These are phyloP conservation scores for Cynocephalus volans DNA, from an alignment of 2,113 vertebrate genomes.

Conservation along the genomic window DNA sequence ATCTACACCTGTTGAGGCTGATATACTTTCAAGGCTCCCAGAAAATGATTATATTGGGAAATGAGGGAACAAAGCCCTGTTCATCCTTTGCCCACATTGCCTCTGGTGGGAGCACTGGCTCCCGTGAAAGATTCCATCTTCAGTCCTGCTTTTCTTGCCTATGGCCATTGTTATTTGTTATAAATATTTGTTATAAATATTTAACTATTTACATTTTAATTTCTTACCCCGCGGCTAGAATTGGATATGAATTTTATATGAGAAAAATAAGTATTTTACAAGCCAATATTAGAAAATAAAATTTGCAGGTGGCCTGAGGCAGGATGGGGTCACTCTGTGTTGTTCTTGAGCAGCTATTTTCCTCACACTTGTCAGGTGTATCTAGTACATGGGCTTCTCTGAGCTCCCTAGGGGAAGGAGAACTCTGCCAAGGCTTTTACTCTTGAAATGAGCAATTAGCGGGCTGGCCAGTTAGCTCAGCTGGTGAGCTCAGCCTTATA, in stretches of 20 bases:
- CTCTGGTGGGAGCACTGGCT: not conserved
- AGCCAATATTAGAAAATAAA: not conserved
- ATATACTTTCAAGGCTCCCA: not conserved
- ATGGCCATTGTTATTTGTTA: not conserved
- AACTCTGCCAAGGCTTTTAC: not conserved
- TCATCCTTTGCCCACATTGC: not conserved
- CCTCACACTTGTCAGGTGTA: not conserved
- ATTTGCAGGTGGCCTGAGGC: not conserved
- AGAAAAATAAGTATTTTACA: conserved; percentile 44
- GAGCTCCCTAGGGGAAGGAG: not conserved
- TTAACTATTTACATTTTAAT: not conserved
- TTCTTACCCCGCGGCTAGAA: not conserved
- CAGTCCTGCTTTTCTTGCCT: not conserved
- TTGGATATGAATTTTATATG: not conserved
- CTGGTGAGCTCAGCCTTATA: no score
- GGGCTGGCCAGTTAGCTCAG: no score
- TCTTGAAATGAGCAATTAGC: not conserved
- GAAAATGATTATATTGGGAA: not conserved
- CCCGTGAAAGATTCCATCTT: not conserved
- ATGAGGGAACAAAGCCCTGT: not conserved
- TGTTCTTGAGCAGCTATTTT: not conserved
- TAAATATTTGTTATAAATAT: not conserved
- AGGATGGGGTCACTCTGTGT: not conserved
- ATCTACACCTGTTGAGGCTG: not conserved
- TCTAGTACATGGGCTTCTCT: no score